Evolutionary conservation across 2,113 vertebrate genomes (phyloP), one percentile per base, ranked within the genome.

Genomic region (Sminthopsis crassicaudata): DNA sequence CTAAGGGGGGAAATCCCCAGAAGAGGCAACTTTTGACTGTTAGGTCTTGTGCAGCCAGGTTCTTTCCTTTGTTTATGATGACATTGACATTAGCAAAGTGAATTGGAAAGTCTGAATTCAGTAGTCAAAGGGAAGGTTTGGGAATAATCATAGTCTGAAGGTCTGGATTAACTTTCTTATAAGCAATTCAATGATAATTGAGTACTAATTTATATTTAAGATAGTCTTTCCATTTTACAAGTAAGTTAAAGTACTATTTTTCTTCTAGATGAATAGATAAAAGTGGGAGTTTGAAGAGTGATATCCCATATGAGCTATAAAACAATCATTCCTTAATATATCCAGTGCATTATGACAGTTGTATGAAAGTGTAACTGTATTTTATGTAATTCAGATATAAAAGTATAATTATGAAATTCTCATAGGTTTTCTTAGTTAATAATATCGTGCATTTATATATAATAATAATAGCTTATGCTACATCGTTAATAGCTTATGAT

Each of bases 241-340:
- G 25, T 48, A 95, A 95, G 88, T 46, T 46, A 14, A 95, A 94
- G 90, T 91, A 57, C 1, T 76, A 46, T 57, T 53, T 94, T 76
- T 76, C 54, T 36, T 42, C 76, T 25, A 94, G 46, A 9, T 60
- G 36, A 89, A 25, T 89, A 92, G 93, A 92, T 90, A 96, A 97
- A 95, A 91, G 26, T 54, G 42, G n/a, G 19, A 92, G 30, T 30
- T 51, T 76, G 46, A 91, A 91, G 23, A 94, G 6, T 0, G 0
- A 76, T 19, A 27, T 36, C 50, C 95, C 55, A 30, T 76, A 46
- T 60, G 55, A 67, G 50, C 57, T 96, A 91, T 84, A 52, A 89
- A 16, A 12, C 48, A 3, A 52, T 51, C 26, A 46, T 92, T 55
- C 46, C 2, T 94, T 26, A 7, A 67, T 92, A 7, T 4, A 89